These are phyloP conservation scores for Tholera decimalis DNA, from an alignment of 2,888 invertebrate species.

Conservation along the genomic window DNA sequence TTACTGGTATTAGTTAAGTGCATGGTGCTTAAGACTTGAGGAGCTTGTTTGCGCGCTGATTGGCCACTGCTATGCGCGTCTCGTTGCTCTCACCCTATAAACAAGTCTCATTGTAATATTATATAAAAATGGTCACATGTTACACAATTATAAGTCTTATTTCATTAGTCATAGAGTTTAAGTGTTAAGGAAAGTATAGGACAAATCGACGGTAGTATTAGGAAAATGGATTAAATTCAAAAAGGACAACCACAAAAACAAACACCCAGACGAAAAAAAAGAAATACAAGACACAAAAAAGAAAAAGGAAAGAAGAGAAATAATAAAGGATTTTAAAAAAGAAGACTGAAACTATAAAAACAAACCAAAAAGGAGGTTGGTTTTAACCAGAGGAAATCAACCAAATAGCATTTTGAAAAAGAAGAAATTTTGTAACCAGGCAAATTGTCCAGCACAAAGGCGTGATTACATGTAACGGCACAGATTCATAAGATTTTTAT, in stretches of 20 bases:
- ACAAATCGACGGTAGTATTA: slow-evolving; percentile 16
- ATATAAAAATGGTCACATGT: background rate
- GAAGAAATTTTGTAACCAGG: slow-evolving; percentile 17
- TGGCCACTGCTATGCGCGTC: slow-evolving; percentile 97
- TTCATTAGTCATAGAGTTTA: slow-evolving; percentile 17
- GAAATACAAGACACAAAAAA: background rate
- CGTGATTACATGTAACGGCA: slow-evolving; percentile 43
- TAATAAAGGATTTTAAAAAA: background rate
- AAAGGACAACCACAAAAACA: slow-evolving; percentile 19
- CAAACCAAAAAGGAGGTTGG: slow-evolving; percentile 8
- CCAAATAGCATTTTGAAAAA: slow-evolving; percentile 24
- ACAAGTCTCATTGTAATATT: slow-evolving; percentile 49
- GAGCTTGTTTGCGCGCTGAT: slow-evolving; percentile 97
- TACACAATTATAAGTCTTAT: slow-evolving; percentile 26
- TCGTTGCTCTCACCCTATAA: slow-evolving; percentile 96
- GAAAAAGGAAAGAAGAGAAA: background rate
- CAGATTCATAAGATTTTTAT: slow-evolving; percentile 1
- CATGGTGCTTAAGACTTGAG: slow-evolving; percentile 92
- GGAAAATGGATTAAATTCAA: slow-evolving; percentile 16
- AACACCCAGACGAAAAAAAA: slow-evolving; percentile 24
- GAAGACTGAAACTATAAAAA: slow-evolving; percentile 9
- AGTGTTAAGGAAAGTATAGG: slow-evolving; percentile 1
- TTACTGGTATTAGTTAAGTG: slow-evolving; percentile 41
- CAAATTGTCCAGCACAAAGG: slow-evolving; percentile 31
- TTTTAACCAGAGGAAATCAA: slow-evolving; percentile 21